Percentiles rank a stretch among this genome's conserved stretches.
Conservation (phyloP, 1,140 invertebrate genomes). For the Chrysopa pallens region DNA sequence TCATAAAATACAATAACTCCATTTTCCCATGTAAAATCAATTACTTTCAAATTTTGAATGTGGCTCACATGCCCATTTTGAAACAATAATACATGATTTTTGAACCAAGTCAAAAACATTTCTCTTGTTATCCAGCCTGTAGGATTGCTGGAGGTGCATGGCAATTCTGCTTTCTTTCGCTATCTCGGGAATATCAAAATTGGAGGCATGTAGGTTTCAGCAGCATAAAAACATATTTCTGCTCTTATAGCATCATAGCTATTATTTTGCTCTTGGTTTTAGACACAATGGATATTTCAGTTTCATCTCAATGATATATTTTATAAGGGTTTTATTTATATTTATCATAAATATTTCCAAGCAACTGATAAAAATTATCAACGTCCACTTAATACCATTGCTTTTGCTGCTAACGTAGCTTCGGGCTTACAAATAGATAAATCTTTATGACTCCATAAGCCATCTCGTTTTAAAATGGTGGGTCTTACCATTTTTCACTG, state of each 20-base stretch:
- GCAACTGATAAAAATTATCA: neutral
- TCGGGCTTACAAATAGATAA: slow-evolving; percentile 16
- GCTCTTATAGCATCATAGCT: slow-evolving; percentile 15
- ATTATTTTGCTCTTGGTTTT: slow-evolving; percentile 19
- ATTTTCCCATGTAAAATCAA: slow-evolving; percentile 1
- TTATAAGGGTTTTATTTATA: slow-evolving; percentile 11
- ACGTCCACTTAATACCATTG: slow-evolving; percentile 7
- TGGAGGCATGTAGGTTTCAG: slow-evolving; percentile 17
- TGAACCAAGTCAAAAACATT: slow-evolving; percentile 17
- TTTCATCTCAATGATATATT: slow-evolving; percentile 22
- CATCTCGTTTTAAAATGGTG: slow-evolving; percentile 1
- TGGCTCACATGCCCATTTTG: slow-evolving; percentile 17
- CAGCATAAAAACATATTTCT: slow-evolving; percentile 20
- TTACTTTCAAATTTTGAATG: slow-evolving; percentile 14
- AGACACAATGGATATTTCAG: slow-evolving; percentile 21
- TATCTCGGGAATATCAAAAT: slow-evolving; percentile 15
- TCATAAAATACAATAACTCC: too few relatives aligned
- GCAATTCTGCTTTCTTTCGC: slow-evolving; percentile 10
- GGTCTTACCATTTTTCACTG: too few relatives aligned
- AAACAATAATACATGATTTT: slow-evolving; percentile 14
- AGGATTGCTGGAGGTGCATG: slow-evolving; percentile 13
- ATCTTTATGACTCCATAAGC: slow-evolving; percentile 14
- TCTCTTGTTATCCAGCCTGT: slow-evolving; percentile 18
- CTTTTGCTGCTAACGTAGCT: slow-evolving; percentile 16
- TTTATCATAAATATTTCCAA: slow-evolving; percentile 7